These are phyloP conservation scores for Drosophila pectinifera DNA, from an alignment of 1,140 invertebrate species.

Conservation along the genomic window DNA sequence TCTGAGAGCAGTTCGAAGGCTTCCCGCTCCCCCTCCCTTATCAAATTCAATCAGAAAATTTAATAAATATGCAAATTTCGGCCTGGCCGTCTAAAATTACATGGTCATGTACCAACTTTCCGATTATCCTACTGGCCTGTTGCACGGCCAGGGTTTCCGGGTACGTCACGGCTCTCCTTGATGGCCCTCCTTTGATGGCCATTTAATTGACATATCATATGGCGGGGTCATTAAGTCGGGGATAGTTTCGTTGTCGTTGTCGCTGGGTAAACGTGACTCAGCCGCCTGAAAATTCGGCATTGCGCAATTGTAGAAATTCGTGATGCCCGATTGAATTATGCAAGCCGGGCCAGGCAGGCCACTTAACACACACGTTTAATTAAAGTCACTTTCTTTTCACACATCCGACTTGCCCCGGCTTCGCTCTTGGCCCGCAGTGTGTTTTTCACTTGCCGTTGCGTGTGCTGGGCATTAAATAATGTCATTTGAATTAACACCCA, in stretches of 20 bases:
- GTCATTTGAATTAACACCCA: slow-evolving; percentile 78
- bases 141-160: slow-evolving; percentile 31
- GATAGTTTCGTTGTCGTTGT: slow-evolving; percentile 3
- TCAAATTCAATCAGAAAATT: slow-evolving; percentile 77
- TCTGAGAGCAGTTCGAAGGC: background rate
- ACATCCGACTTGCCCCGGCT: slow-evolving; percentile 43
- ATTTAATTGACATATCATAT: slow-evolving; percentile 61
- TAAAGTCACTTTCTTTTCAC: slow-evolving; percentile 79
- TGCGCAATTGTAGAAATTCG: slow-evolving; percentile 55
- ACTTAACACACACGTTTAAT: slow-evolving; percentile 70
- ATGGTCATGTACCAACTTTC: slow-evolving; percentile 57
- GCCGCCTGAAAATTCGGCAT: slow-evolving; percentile 8
- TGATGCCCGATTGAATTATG: slow-evolving; percentile 62
- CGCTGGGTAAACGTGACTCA: slow-evolving; percentile 36
- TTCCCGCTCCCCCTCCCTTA: slow-evolving; percentile 31
- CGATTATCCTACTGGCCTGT: slow-evolving; percentile 51
- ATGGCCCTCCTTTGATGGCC: slow-evolving; percentile 37
- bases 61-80: slow-evolving; percentile 80
- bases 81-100: slow-evolving; percentile 57
- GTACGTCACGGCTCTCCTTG: background rate
- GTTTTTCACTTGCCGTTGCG: slow-evolving; percentile 43
- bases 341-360: slow-evolving; percentile 47
- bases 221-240: no score
- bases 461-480: slow-evolving; percentile 81
- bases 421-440: slow-evolving; percentile 13